Conservation (phyloP, 2,797 vertebrate genomes). For the Peromyscus attwateri region DNA sequence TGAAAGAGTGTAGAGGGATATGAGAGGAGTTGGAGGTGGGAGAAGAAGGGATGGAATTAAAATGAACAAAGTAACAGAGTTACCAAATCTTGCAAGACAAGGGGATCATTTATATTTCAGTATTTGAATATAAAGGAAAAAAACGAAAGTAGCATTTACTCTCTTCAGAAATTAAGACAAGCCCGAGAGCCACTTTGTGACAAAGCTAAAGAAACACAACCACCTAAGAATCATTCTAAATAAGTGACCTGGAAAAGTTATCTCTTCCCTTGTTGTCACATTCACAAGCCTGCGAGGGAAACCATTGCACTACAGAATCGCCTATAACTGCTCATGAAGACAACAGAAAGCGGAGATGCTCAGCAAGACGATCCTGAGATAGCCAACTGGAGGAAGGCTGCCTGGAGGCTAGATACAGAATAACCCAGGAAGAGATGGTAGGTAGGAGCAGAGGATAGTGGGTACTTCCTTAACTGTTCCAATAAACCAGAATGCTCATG, state of each 20-base stretch:
- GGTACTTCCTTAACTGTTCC: background rate
- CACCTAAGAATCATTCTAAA: background rate
- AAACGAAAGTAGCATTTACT: background rate
- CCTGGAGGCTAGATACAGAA: fast-evolving
- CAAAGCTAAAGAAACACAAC: background rate
- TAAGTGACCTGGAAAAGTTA: background rate
- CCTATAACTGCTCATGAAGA: background rate
- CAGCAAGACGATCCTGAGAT: background rate
- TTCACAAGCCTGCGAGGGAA: fast-evolving
- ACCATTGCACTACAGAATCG: background rate
- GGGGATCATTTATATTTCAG: background rate
- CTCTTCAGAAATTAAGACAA: background rate
- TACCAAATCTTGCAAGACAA: background rate
- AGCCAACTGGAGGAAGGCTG: fast-evolving
- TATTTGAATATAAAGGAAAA: background rate
- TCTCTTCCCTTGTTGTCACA: background rate
- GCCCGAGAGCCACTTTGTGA: background rate
- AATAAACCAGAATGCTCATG: background rate
- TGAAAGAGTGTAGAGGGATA: background rate
- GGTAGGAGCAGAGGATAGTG: background rate
- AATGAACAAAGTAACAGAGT: background rate
- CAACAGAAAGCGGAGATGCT: background rate
- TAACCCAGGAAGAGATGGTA: background rate
- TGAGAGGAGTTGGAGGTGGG: background rate
- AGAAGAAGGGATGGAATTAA: background rate